Evolutionary conservation across 2,113 vertebrate genomes (phyloP).

Genomic region (Cyprinus carpio): DNA sequence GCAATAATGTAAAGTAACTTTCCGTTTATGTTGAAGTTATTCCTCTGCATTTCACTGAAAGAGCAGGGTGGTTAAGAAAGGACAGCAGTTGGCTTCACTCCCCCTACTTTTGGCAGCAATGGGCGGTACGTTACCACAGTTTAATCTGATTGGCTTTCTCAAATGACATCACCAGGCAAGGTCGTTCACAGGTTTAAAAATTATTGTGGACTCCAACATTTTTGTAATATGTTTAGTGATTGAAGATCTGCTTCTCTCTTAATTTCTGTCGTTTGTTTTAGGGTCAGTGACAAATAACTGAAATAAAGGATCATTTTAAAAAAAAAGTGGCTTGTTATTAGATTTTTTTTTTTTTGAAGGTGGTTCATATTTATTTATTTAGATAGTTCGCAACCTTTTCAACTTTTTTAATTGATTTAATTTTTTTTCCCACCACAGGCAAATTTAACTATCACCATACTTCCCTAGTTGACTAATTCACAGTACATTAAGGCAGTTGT

Average conservation of each 20-base stretch:
- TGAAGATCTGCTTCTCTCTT: neutral
- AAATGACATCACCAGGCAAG: constrained; percentile 63
- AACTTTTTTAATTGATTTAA: too few relatives aligned
- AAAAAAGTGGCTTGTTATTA: too few relatives aligned
- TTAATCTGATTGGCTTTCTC: constrained; percentile 76
- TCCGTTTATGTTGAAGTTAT: neutral
- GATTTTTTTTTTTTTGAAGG: too few relatives aligned
- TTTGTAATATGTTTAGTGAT: neutral
- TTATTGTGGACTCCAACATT: neutral
- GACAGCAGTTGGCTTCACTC: neutral
- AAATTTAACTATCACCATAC: too few relatives aligned
- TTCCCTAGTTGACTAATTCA: too few relatives aligned
- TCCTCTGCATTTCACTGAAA: neutral
- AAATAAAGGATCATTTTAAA: too few relatives aligned
- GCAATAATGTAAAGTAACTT: too few relatives aligned
- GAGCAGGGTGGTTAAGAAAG: neutral
- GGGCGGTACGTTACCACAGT: constrained; percentile 57
- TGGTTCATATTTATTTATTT: too few relatives aligned
- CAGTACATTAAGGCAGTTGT: too few relatives aligned
- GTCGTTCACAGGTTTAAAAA: neutral
- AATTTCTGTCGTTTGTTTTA: neutral
- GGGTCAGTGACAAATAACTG: too few relatives aligned
- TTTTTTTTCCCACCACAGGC: too few relatives aligned
- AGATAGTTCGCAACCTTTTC: too few relatives aligned
- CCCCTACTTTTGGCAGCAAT: constrained; percentile 13